Evolutionary conservation across 2,888 invertebrate genomes (phyloP), one percentile per base, ranked within the genome.

Genomic region (Nesidiocoris tenuis): DNA sequence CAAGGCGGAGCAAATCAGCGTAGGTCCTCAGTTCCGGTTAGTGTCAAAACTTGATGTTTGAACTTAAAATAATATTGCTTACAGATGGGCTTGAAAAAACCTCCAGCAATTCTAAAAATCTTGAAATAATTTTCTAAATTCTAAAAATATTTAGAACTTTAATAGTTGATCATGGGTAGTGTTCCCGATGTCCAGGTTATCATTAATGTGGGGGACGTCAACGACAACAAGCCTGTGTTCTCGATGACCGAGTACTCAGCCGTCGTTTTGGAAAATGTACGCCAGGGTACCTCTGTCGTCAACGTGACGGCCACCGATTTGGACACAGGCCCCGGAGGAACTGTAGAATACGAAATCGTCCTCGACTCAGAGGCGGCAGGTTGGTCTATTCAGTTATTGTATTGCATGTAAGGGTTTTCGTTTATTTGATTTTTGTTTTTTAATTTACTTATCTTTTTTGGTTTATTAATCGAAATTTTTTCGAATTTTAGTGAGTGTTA

Each of bases 251-350:
- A 87, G 16, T 91, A 91, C 79, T 89, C 87, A 80, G 90, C 91
- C 2, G 91, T 93, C 0, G 90, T 93, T 25, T 90, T 92, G 0
- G 93, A 93, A 83, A 93, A 91, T 81, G 91, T 90, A 0, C 86
- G 87, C 0, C 82, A 87, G 0, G 90, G 90, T 59, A 87, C 89
- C 18, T 88, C 87, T 71, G 89, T 92, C 0, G 84, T 90, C 0
- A 90, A 90, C 72, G 85, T 92, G 0, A 86, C 88, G 1, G 94
- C 94, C 0, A 87, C 85, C 0, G 94, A 95, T 83, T 89, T 89
- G 0, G 94, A 95, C 81, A 90, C 91, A 82, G 91, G 90, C 0
- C 84, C 88, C 0, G 90, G 91, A 0, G 91, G 91, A 1, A 87
- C 88, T 79, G 86, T 91, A n/a, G 86, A 86, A 76, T 94, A 90